phyloP scores from a whole-genome alignment of 2,888 invertebrate species.

The Clitarchus hookeri region DNA sequence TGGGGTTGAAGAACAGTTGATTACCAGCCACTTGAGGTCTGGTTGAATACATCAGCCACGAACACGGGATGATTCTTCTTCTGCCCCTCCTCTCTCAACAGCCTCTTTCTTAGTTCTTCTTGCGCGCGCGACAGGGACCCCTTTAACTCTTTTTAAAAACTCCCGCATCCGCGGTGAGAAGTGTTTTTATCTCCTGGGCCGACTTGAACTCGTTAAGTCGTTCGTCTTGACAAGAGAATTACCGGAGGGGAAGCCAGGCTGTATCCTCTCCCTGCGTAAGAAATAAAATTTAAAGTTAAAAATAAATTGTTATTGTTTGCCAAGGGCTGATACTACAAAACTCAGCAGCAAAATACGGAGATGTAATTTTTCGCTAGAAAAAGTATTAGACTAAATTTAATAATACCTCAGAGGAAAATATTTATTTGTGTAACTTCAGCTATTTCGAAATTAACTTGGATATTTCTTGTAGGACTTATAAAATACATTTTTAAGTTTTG shows the following conservation, averaged over 20 bases:
- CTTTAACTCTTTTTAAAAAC: not conserved
- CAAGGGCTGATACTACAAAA: no score
- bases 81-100: not conserved
- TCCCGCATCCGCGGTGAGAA: not conserved
- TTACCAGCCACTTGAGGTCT: conserved; percentile 9
- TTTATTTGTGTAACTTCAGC: no score
- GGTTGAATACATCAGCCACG: conserved; percentile 2
- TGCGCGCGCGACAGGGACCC: not conserved
- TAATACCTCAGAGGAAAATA: no score
- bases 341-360: no score
- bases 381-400: no score
- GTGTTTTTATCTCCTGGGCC: not conserved
- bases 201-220: conserved; percentile 14
- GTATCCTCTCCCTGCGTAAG: not conserved
- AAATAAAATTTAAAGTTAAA: not conserved
- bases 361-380: no score
- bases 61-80: not conserved
- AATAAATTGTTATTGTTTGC: no score
- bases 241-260: not conserved
- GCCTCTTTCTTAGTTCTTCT: not conserved
- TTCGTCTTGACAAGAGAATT: not conserved
- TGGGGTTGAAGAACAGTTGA: not conserved
- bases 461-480: no score
- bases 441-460: no score
- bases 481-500: no score